phyloP scores from a whole-genome alignment of 2,888 invertebrate species.

The Synergus itoensis region DNA sequence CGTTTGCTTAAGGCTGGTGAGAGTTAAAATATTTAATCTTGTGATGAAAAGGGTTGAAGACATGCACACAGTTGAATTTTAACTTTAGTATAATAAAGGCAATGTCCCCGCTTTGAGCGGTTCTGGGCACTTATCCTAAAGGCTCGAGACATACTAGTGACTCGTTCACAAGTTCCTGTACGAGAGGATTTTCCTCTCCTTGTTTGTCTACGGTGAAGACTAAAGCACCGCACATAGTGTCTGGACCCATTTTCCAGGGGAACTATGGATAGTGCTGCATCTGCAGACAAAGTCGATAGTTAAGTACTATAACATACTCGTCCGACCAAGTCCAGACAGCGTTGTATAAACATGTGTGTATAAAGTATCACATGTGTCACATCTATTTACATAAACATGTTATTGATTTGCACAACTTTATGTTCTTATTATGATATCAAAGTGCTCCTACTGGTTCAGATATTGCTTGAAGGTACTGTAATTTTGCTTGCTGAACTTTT shows the following conservation, averaged over 20 bases:
- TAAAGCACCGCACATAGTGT: conserved; percentile 1
- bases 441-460: not conserved
- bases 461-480: not conserved
- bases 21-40: not conserved
- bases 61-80: not conserved
- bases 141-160: conserved; percentile 29
- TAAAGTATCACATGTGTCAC: conserved; percentile 12
- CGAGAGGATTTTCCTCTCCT: conserved; percentile 14
- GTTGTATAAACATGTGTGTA: not conserved
- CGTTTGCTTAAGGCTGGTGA: not conserved
- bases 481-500: not conserved
- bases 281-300: conserved; percentile 20
- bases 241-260: conserved; percentile 8
- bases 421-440: not conserved
- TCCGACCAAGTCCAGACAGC: not conserved
- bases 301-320: not conserved
- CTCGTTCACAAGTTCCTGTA: conserved; percentile 29
- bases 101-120: not conserved
- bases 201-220: conserved; percentile 26
- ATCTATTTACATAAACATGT: conserved; percentile 10
- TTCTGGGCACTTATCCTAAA: conserved; percentile 11
- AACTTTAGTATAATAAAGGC: not conserved
- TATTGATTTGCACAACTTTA: conserved; percentile 17
- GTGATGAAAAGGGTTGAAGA: not conserved
- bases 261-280: conserved; percentile 21